phyloP scores from a whole-genome alignment of 2,888 invertebrate species.

The Andricus quercusramuli region DNA sequence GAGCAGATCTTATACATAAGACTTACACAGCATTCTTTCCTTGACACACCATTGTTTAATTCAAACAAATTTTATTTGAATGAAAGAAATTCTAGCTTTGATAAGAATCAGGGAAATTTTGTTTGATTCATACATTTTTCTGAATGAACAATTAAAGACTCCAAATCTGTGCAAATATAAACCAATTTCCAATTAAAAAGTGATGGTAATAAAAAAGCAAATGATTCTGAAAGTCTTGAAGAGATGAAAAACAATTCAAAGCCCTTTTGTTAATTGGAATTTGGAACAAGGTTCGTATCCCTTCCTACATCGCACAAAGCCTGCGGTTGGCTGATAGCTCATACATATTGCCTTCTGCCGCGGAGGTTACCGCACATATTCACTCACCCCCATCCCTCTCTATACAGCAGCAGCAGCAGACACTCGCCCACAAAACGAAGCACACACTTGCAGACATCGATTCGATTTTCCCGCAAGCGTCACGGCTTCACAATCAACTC shows the following conservation, averaged over 20 bases:
- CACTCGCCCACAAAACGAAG: conserved; percentile 4
- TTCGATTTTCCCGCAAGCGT: conserved; percentile 37
- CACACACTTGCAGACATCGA: conserved; percentile 30
- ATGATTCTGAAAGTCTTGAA: background rate
- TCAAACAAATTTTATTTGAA: no score
- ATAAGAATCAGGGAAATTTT: no score
- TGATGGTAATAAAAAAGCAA: background rate
- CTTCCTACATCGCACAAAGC: conserved; percentile 7
- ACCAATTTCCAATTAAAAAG: background rate
- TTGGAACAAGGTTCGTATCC: background rate
- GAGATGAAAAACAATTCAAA: background rate
- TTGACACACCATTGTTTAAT: no score
- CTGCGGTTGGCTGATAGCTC: conserved; percentile 27
- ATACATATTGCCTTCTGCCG: conserved; percentile 30
- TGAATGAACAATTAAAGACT: no score
- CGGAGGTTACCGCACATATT: conserved; percentile 2
- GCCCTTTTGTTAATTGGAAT: conserved; percentile 19
- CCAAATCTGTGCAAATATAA: background rate
- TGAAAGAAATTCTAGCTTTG: no score
- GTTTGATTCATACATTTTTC: no score
- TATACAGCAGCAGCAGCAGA: background rate
- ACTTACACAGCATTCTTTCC: no score
- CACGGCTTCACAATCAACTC: conserved; percentile 38
- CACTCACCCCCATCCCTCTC: background rate
- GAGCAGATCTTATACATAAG: no score